These are phyloP conservation scores for Megaceryle torquata DNA, from an alignment of 2,113 vertebrate species.

Conservation along the genomic window DNA sequence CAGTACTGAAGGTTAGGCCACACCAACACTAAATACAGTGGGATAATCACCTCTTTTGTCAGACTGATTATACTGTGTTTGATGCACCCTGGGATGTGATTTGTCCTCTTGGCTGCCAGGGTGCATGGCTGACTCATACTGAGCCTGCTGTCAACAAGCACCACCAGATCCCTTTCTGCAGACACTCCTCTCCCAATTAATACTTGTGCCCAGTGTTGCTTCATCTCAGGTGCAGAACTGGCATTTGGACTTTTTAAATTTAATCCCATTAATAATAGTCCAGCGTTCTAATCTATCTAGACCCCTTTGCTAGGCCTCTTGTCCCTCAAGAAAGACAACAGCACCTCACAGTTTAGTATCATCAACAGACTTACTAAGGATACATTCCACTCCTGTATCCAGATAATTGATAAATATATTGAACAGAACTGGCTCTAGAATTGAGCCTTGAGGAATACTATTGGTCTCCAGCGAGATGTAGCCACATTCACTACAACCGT, in stretches of 20 bases:
- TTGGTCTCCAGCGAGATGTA: neutral
- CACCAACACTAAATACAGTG: neutral
- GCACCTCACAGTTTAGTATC: neutral
- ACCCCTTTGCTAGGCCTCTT: neutral
- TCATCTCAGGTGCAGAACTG: neutral
- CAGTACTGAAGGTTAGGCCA: too few species aligned
- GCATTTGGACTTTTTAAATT: neutral
- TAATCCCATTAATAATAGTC: neutral
- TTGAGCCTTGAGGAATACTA: rapidly evolving
- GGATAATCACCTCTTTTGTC: too few species aligned
- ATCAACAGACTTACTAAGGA: neutral
- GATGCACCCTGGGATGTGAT: too few species aligned
- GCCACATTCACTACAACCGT: neutral
- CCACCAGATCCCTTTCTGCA: neutral
- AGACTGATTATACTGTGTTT: too few species aligned
- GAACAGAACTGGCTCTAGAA: neutral
- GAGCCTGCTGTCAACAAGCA: neutral
- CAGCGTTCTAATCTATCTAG: neutral
- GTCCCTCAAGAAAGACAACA: too few species aligned
- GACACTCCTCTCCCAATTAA: too few species aligned
- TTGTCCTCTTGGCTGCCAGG: neutral
- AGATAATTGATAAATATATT: neutral
- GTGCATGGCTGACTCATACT: neutral
- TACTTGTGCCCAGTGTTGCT: too few species aligned
- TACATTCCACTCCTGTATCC: neutral